Percentiles rank a stretch among this genome's conserved stretches.
Evolutionary conservation across 2,888 invertebrate genomes (phyloP).

Genomic region (Agrotis ipsilon): DNA sequence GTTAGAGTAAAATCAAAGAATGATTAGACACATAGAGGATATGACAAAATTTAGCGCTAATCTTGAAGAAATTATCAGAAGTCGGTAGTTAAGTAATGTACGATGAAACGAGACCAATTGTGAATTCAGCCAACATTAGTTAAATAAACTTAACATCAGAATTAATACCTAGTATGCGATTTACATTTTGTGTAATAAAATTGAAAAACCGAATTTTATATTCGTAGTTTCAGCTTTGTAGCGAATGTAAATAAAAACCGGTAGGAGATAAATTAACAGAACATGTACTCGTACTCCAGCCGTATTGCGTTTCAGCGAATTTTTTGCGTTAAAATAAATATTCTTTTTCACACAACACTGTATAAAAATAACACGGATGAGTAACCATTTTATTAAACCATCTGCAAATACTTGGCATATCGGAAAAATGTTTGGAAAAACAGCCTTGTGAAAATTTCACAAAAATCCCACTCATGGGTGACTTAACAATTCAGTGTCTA

Average conservation of each 20-base stretch:
- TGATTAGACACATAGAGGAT: conserved; percentile 14
- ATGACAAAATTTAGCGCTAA: conserved; percentile 12
- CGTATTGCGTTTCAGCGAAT: neutral
- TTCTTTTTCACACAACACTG: conserved; percentile 7
- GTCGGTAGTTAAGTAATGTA: conserved; percentile 23
- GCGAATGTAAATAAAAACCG: conserved; percentile 45
- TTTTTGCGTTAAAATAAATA: conserved; percentile 20
- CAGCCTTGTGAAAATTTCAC: conserved; percentile 11
- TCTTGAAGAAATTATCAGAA: conserved; percentile 26
- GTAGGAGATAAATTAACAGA: conserved; percentile 28
- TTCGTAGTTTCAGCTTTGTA: conserved; percentile 60
- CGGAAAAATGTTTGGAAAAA: conserved; percentile 25
- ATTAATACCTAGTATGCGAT: conserved; percentile 26
- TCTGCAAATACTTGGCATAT: conserved; percentile 1
- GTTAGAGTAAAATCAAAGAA: conserved; percentile 6
- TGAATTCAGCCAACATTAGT: conserved; percentile 39
- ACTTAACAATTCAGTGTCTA: conserved; percentile 28
- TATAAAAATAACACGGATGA: conserved; percentile 15
- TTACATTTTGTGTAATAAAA: conserved; percentile 47
- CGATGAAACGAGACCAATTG: conserved; percentile 58
- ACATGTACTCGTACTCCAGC: conserved; percentile 26
- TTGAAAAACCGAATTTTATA: conserved; percentile 60
- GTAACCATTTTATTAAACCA: conserved; percentile 5
- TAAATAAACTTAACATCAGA: conserved; percentile 25
- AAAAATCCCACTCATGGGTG: conserved; percentile 17